These are phyloP conservation scores for Pelecanoides urinatrix DNA, from an alignment of 2,113 vertebrate genomes.

Conservation along the genomic window DNA sequence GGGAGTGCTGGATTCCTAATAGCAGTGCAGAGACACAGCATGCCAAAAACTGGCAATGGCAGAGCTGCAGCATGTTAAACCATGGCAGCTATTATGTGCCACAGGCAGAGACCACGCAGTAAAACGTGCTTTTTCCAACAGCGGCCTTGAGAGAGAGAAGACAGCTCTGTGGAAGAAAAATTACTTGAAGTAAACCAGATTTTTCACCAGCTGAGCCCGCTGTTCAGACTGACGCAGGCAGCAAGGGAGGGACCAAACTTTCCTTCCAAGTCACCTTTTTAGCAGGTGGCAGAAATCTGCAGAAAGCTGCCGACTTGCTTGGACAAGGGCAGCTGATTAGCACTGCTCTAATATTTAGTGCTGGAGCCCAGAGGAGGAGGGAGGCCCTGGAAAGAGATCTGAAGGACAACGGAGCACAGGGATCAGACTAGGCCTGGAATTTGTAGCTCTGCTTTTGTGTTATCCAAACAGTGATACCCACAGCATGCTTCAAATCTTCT, in stretches of 20 bases:
- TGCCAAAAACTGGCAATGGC: not conserved
- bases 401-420: not conserved
- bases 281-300: not conserved
- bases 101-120: not conserved
- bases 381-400: not conserved
- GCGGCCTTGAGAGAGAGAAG: not conserved
- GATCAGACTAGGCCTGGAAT: not conserved
- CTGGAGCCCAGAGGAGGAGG: not conserved
- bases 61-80: not conserved
- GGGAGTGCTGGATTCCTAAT: not conserved
- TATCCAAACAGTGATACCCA: not conserved
- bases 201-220: not conserved
- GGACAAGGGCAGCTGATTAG: not conserved
- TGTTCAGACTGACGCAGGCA: fast-evolving
- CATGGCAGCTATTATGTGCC: not conserved
- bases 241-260: not conserved
- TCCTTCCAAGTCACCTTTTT: not conserved
- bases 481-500: not conserved
- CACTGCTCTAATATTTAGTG: not conserved
- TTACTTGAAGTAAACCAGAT: not conserved
- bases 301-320: not conserved
- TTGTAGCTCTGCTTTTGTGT: not conserved
- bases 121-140: not conserved
- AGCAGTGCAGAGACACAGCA: not conserved
- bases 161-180: not conserved